Base-by-base conservation (phyloP, 2,113 vertebrate genomes). In the Siniperca chuatsi region DNA sequence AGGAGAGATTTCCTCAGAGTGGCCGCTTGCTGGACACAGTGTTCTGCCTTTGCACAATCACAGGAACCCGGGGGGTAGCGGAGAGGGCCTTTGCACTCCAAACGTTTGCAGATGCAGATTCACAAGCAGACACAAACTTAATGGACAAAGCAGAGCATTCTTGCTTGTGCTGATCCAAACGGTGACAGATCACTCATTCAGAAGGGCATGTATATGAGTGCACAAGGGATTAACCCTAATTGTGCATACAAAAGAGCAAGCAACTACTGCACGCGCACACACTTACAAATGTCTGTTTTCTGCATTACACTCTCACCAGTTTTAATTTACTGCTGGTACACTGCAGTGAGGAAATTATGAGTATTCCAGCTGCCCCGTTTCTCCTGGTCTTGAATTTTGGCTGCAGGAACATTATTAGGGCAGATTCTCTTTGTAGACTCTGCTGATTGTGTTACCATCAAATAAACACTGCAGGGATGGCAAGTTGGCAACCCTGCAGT, bases 31-130 rank as follows among this genome's bases (percentile, higher is more conserved):
- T 89, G 94, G 93, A 96, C 95, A 94, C 79, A 79, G 87, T 94
- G 95, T 96, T 93, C 95, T 88, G 92, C 84, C 75, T 91, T 89
- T 68, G 78, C 91, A 96, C 95, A 96, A 96, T 95, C 91, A 87
- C 95, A 96, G 95, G 95, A 96, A 96, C 95, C 92, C 91, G 81
- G 84, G 90, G 94, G 93, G 92, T 87, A 92, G 92, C 84, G 73
- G 79, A 80, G 86, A 88, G 61, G 85, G 85, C 86, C 89, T 86
- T 55, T 62, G 64, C 79, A 64, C 85, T 82, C 72, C 0, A n/a
- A 52, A 83, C n/a, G 61, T 85, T 60, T 83, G 77, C 81, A 87
- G 65, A 87, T 9, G 40, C 40, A 66, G 52, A 75, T 9, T 54
- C 69, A 54, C 57, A 71, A 46, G 68, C 71, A 25, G 58, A 65